Conservation (phyloP, 2,888 invertebrate species). For the Neoascia interrupta region DNA sequence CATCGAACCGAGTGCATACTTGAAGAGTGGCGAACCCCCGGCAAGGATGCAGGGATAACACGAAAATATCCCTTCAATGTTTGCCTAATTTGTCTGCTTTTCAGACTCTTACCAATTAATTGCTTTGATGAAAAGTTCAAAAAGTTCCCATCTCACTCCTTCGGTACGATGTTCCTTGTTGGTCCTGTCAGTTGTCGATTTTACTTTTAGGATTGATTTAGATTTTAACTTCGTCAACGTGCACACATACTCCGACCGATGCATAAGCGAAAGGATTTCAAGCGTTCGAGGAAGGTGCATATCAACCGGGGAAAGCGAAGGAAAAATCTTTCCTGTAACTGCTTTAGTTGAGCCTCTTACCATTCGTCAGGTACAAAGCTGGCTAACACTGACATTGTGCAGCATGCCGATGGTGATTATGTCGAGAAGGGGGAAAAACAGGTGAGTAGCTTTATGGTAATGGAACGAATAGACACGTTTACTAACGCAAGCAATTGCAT, state of each 20-base stretch:
- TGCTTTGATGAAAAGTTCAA: conserved; percentile 68
- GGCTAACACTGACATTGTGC: conserved; percentile 33
- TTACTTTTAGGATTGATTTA: conserved; percentile 54
- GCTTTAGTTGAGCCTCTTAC: not conserved
- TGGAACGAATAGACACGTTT: too few species aligned
- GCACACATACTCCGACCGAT: too few species aligned
- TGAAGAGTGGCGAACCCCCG: not conserved
- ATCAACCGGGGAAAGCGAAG: not conserved
- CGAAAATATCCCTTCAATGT: conserved; percentile 49
- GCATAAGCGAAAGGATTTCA: too few species aligned
- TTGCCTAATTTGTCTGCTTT: conserved; percentile 68
- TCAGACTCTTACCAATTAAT: conserved; percentile 68
- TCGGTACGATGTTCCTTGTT: not conserved
- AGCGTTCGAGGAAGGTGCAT: not conserved
- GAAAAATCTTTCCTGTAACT: not conserved
- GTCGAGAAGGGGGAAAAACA: not conserved
- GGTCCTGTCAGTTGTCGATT: conserved; percentile 19
- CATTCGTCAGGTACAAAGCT: too few species aligned
- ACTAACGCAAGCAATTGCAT: conserved; percentile 12
- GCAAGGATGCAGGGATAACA: conserved; percentile 14
- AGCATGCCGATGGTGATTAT: conserved; percentile 3
- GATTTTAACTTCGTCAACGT: too few species aligned
- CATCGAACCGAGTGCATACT: conserved; percentile 43
- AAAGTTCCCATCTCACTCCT: conserved; percentile 28
- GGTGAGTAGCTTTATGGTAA: too few species aligned